Evolutionary conservation across 2,888 invertebrate species (phyloP).

Genomic region (Eurois occulta): DNA sequence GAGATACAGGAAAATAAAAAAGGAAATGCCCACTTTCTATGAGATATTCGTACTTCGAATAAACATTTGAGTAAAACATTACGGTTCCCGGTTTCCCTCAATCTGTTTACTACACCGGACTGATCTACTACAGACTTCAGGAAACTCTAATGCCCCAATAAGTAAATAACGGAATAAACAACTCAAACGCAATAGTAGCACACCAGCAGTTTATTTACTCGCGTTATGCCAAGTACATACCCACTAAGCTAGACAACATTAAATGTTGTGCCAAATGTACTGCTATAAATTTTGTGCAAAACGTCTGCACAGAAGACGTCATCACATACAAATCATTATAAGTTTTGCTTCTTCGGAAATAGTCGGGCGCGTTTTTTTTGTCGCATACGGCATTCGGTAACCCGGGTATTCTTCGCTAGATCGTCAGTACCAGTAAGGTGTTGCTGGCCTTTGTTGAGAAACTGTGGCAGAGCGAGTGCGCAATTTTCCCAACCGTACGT

Average conservation of each 20-base stretch:
- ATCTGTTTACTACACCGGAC: background rate
- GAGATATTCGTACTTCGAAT: background rate
- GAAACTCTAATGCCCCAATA: background rate
- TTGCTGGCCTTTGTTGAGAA: too few relatives aligned
- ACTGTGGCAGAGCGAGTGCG: background rate
- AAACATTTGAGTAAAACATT: background rate
- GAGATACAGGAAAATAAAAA: background rate
- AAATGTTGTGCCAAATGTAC: constrained; percentile 58
- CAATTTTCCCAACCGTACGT: background rate
- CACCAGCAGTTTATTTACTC: constrained; percentile 51
- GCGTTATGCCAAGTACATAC: constrained; percentile 53
- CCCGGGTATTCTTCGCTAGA: too few relatives aligned
- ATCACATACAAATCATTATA: constrained; percentile 42
- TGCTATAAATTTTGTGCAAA: constrained; percentile 55
- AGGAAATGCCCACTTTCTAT: background rate
- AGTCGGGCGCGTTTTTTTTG: background rate
- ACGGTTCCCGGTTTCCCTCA: background rate
- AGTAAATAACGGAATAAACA: constrained; percentile 25
- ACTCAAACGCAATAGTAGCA: constrained; percentile 25
- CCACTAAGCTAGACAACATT: constrained; percentile 51
- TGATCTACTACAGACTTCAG: background rate
- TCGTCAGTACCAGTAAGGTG: too few relatives aligned
- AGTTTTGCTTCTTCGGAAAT: background rate
- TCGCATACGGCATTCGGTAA: background rate
- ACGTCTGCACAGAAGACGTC: constrained; percentile 36